Conservation (phyloP, 2,113 vertebrate genomes). For the Cyprinodon variegatus region DNA sequence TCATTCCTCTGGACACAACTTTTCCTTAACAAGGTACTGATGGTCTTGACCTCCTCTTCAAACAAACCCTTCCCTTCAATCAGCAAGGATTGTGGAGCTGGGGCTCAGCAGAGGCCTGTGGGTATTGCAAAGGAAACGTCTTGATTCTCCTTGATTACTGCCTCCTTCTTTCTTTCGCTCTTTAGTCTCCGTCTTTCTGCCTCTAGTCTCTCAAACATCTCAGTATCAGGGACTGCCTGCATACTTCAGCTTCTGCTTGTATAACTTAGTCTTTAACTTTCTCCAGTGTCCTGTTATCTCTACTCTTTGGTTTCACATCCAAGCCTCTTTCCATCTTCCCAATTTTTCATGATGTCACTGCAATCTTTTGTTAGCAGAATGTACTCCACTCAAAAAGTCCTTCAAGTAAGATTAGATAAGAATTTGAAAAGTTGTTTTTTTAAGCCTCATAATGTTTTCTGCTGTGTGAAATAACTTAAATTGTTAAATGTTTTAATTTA, state of each 20-base stretch:
- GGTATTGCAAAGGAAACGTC: slow-evolving; percentile 75
- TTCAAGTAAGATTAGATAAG: background rate
- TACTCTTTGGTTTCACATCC: slow-evolving; percentile 2
- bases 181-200: slow-evolving; percentile 6
- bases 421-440: no score
- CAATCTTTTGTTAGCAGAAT: background rate
- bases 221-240: slow-evolving; percentile 51
- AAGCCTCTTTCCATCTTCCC: slow-evolving; percentile 16
- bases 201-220: slow-evolving; percentile 38
- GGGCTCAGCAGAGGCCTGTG: slow-evolving; percentile 74
- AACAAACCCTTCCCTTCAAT: slow-evolving; percentile 80
- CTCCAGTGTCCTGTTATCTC: slow-evolving; percentile 7
- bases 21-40: slow-evolving; percentile 74
- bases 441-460: background rate
- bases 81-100: slow-evolving; percentile 70
- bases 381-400: slow-evolving; percentile 3
- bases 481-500: background rate
- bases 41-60: slow-evolving; percentile 78
- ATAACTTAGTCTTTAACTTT: background rate
- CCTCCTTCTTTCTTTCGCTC: slow-evolving; percentile 30
- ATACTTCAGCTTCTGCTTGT: slow-evolving; percentile 13
- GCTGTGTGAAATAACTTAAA: background rate
- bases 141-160: slow-evolving; percentile 77
- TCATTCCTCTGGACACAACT: slow-evolving; percentile 70
- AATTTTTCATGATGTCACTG: background rate